Base-by-base conservation (phyloP, 2,888 invertebrate species). In the Ophonus ardosiacus region DNA sequence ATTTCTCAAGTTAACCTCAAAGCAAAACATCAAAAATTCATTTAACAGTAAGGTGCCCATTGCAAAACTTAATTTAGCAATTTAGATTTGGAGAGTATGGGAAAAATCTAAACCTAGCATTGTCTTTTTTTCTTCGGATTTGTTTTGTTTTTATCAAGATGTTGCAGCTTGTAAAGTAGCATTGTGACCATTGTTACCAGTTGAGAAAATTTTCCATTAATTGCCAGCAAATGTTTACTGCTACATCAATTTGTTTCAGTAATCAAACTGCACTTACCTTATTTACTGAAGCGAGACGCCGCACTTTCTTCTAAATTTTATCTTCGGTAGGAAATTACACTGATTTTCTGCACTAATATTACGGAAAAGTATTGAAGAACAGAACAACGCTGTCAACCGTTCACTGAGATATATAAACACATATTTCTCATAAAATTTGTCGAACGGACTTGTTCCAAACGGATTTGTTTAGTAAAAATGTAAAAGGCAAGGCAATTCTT, bases 131-230 rank as follows among this genome's bases (percentile, higher is more conserved):
- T 18, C 57, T 78, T 40, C 59, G 21, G 31, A 57, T 59, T 59
- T 82, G 71, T 68, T 21, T 71, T 31, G 68, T 61, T 84, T 84
- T 84, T 84, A 84, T 84, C 84, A 78, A 83, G 84, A 84, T 84
- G 78, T 84, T 84, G 78, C 84, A 15, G 13, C 40, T 21, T 83
- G 76, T 40, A 59, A 76, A 76, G 51, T 31, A 21, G 59, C 40
- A 57, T 78, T 84, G 63, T 78, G 63, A 65, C 84, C 61, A 84
- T 84, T 84, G 78, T 84, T 63, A 78, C 76, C 61, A 65, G 63
- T 76, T 84, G 84, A 78, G 84, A 84, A 84, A 84, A 84, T 63
- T 74, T 78, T 74, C 84, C 61, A 76, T 78, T 84, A 84, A 84
- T 84, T 84, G 56, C 83, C 65, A 43, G 21, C 43, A 74, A 74